Conservation (phyloP, 2,113 vertebrate species). For the Vanacampus margaritifer region DNA sequence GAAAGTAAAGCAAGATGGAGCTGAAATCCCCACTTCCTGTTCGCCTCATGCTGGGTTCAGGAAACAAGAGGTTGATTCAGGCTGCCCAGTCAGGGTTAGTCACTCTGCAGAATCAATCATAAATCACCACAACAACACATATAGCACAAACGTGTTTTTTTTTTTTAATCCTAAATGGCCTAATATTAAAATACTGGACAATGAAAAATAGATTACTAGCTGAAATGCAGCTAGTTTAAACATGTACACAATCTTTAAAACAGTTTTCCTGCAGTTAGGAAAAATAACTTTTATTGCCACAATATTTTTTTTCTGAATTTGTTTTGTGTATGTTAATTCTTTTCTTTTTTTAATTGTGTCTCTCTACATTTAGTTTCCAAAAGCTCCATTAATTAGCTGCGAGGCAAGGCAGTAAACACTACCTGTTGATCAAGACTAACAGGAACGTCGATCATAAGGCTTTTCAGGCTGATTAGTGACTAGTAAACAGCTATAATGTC, state of each 20-base stretch:
- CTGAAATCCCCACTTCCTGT: conserved; percentile 89
- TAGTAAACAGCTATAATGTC: not conserved
- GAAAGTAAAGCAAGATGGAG: conserved; percentile 79
- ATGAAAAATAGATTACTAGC: not conserved
- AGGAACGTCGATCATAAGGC: not conserved
- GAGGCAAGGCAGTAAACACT: not conserved
- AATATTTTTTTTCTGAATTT: not conserved
- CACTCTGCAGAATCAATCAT: conserved; percentile 35
- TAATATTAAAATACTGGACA: no score
- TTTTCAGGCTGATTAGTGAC: not conserved
- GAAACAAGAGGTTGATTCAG: conserved; percentile 81
- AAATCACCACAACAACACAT: not conserved
- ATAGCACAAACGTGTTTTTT: no score
- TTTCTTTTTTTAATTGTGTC: not conserved
- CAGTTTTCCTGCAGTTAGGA: not conserved
- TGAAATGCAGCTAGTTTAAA: not conserved
- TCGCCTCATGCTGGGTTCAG: conserved; percentile 78
- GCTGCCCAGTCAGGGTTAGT: conserved; percentile 79
- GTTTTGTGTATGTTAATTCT: not conserved
- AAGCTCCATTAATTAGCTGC: not conserved
- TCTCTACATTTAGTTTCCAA: not conserved
- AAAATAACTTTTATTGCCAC: not conserved
- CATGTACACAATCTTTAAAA: not conserved
- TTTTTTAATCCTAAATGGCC: no score
- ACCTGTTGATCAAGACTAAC: conserved; percentile 4